Base-by-base conservation (phyloP, 2,113 vertebrate genomes). In the Ciconia stormi region DNA sequence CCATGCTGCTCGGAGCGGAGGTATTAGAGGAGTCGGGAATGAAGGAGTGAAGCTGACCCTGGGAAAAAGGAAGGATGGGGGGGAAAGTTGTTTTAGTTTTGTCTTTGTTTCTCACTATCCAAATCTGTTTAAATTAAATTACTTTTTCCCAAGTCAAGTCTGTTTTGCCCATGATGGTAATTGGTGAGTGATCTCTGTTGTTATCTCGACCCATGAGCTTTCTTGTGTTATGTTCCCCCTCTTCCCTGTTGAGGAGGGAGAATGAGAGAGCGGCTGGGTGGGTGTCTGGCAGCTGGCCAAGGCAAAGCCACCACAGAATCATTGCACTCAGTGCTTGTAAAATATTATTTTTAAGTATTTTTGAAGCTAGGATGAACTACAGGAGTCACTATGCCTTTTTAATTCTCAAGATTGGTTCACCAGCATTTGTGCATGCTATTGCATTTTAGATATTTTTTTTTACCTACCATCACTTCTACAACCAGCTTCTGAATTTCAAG, bases 1-100 rank as follows among this genome's bases (percentile, higher is more conserved):
- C 25, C 5, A 1, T 82, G n/a, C 27, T 20, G n/a, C 61, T 58
- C 0, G 0, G 17, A 81, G 21, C 3, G 0, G 3, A 55, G 29
- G n/a, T 65, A 34, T 70, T 78, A 30, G 16, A 34, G 18, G 13
- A 70, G 46, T 61, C 4, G 7, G 44, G 61, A 82, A 55, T 38
- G 8, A 69, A 82, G 49, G 22, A 46, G 4, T 46, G 11, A 93
- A 87, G 26, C 34, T 71, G 46, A 44, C 6, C 50, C 46, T 34
- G 13, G 26, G 19, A 26, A 67, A 87, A 83, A 58, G 6, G 17
- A 52, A 9, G 25, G 21, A 47, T 34, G 7, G 5, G 21, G 21
- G 16, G 38, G 13, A 86, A 85, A 50, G 46, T 71, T 85, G 17
- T 44, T 89, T 38, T 38, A 16, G 52, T 80, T 89, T 82, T 61